These are phyloP conservation scores for Buceros bicornis DNA, from an alignment of 2,797 vertebrate genomes.

Conservation along the genomic window DNA sequence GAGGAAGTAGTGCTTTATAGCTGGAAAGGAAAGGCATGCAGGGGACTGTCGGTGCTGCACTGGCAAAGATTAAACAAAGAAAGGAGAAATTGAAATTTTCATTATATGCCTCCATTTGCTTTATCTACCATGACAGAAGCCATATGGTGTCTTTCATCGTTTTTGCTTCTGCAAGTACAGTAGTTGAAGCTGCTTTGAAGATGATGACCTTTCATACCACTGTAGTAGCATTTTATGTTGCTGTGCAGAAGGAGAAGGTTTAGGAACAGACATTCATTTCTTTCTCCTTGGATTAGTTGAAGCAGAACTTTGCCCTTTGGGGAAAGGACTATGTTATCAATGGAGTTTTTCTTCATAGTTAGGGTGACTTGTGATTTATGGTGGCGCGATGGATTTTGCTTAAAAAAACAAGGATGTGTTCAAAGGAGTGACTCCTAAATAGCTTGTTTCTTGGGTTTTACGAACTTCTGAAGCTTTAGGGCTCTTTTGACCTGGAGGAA, in stretches of 20 bases:
- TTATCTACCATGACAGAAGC: slow-evolving; percentile 68
- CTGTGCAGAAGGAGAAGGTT: slow-evolving; percentile 53
- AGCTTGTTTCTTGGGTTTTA: slow-evolving; percentile 33
- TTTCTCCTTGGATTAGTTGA: slow-evolving; percentile 56
- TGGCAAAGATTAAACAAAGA: slow-evolving; percentile 49
- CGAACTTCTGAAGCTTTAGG: background rate
- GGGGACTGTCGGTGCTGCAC: background rate
- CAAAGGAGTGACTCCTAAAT: slow-evolving; percentile 39
- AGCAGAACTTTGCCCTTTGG: slow-evolving; percentile 58
- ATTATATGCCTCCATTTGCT: slow-evolving; percentile 44
- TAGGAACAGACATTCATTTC: slow-evolving; percentile 48
- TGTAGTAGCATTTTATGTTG: slow-evolving; percentile 62
- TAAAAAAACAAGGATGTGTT: slow-evolving; percentile 55
- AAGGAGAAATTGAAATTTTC: slow-evolving; percentile 58
- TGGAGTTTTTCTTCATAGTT: slow-evolving; percentile 44
- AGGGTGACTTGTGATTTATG: slow-evolving; percentile 32
- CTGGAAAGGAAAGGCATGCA: slow-evolving; percentile 24
- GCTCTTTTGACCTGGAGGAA: background rate
- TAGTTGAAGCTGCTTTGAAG: slow-evolving; percentile 73
- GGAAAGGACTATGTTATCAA: slow-evolving; percentile 39
- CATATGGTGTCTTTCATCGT: slow-evolving; percentile 70
- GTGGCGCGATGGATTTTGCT: slow-evolving; percentile 39
- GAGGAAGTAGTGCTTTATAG: background rate
- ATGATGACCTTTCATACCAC: slow-evolving; percentile 68
- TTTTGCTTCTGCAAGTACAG: slow-evolving; percentile 63